Evolutionary conservation across 2,113 vertebrate species (phyloP).

Genomic region (Emydura subglobosa): DNA sequence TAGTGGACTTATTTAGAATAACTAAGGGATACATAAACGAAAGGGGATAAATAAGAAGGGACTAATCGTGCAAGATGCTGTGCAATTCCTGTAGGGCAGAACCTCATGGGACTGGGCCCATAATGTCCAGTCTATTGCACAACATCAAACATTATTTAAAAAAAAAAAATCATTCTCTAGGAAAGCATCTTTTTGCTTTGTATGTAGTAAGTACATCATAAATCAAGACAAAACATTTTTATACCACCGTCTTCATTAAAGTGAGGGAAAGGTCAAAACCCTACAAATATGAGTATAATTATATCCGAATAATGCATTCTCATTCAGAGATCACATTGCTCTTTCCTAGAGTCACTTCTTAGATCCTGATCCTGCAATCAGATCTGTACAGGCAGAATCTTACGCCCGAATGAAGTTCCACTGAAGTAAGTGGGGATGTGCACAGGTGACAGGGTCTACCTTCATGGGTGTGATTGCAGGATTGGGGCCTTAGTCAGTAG

Average conservation of each 20-base stretch:
- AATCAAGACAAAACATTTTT: not conserved
- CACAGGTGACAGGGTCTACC: not conserved
- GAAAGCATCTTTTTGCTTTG: not conserved
- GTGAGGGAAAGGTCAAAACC: accelerated
- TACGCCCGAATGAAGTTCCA: not conserved
- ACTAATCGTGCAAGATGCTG: not conserved
- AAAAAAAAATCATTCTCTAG: not conserved
- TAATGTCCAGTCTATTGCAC: not conserved
- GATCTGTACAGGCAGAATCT: not conserved
- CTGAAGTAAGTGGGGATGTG: accelerated
- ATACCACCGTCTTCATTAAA: not conserved
- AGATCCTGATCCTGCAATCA: not conserved
- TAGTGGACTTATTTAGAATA: not conserved
- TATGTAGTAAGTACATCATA: not conserved
- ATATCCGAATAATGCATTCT: not conserved
- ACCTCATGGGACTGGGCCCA: not conserved
- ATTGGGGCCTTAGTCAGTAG: not conserved
- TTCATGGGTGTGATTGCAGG: not conserved
- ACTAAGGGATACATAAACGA: not conserved
- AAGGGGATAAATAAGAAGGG: not conserved
- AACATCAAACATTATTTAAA: not conserved
- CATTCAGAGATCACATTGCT: not conserved
- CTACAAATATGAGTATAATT: not conserved
- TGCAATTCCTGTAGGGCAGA: not conserved
- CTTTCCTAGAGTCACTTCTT: not conserved